Evolutionary conservation across 2,113 vertebrate genomes (phyloP), one percentile per base, ranked within the genome.

Genomic region (Pteruthius melanotis): DNA sequence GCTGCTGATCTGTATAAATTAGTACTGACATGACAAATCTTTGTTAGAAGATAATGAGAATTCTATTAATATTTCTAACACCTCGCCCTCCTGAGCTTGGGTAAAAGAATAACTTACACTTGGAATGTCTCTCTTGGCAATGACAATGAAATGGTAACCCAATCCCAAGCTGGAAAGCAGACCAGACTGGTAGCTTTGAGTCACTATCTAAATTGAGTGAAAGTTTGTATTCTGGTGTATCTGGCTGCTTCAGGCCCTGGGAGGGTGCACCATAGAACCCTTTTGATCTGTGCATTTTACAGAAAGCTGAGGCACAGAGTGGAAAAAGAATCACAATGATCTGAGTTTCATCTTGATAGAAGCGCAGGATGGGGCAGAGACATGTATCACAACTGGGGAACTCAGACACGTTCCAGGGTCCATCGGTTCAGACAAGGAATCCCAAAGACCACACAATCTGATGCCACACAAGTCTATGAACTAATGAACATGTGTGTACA

Each of bases 11-110:
- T 93, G 60, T 93, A 89, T 95, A 94, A 96, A 97, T 96, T 96
- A 96, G 93, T 84, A 96, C 69, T 0, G 0, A 96, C 94, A 96
- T 40, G 90, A 94, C 76, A 96, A 94, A 94, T 87, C 83, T 94
- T 90, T 97, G 92, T 94, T 89, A 93, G 80, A 89, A 76, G 88
- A 93, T 94, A 96, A 96, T 87, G 72, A 84, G 90, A 94, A 68
- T 72, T 87, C 92, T 96, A 88, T 93, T 90, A 96, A 42, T 92
- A 93, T 96, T 97, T 95, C 92, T 61, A 97, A 89, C 93, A 96
- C 86, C 68, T 93, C 13, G 5, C 72, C 65, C 64, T 92, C n/a
- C 23, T 72, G 72, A 94, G 91, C 65, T 80, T 85, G 76, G 78
- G 85, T 86, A 56, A 70, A 93, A 92, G 49, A 92, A 45, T 45